A percentile compares a stretch with the other conserved stretches of the same genome.
phyloP scores from a whole-genome alignment of 2,113 vertebrate species.

The Gila orcuttii region DNA sequence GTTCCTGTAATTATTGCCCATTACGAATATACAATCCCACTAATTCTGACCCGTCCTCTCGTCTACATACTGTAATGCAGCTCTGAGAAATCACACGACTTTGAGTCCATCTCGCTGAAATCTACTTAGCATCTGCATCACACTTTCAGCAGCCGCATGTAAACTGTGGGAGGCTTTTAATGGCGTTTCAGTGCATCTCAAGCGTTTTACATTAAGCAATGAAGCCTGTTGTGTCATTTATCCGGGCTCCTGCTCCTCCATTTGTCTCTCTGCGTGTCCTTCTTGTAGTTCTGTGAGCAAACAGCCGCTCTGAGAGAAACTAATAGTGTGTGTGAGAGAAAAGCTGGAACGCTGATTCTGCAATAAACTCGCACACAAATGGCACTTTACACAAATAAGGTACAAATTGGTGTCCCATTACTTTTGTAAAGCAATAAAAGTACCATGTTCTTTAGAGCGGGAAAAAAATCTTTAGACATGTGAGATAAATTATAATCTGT shows the following conservation, averaged over 20 bases:
- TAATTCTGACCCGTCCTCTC: constrained; percentile 58
- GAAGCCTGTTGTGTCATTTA: constrained; percentile 31
- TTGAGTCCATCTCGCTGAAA: constrained; percentile 27
- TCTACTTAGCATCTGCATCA: constrained; percentile 47
- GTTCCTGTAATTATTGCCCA: constrained; percentile 67
- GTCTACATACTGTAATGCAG: constrained; percentile 42
- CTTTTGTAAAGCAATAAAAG: background rate
- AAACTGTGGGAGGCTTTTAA: constrained; percentile 42
- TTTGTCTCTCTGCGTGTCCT: constrained; percentile 12
- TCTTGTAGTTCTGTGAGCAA: constrained; percentile 9
- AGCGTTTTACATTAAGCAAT: constrained; percentile 53
- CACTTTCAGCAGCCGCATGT: constrained; percentile 46
- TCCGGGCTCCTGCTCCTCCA: background rate
- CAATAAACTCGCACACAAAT: constrained; percentile 45
- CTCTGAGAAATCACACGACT: constrained; percentile 34
- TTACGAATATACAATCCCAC: constrained; percentile 57
- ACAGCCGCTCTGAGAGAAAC: constrained; percentile 54
- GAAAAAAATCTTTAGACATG: background rate
- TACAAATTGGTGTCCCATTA: constrained; percentile 7
- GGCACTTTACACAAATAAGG: background rate
- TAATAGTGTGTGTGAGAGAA: constrained; percentile 17
- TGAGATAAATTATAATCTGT: background rate
- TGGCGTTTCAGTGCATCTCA: constrained; percentile 47
- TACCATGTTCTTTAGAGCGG: background rate
- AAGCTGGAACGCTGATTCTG: constrained; percentile 59